phyloP scores from a whole-genome alignment of 2,888 invertebrate genomes.

The Limnephilus auricula region DNA sequence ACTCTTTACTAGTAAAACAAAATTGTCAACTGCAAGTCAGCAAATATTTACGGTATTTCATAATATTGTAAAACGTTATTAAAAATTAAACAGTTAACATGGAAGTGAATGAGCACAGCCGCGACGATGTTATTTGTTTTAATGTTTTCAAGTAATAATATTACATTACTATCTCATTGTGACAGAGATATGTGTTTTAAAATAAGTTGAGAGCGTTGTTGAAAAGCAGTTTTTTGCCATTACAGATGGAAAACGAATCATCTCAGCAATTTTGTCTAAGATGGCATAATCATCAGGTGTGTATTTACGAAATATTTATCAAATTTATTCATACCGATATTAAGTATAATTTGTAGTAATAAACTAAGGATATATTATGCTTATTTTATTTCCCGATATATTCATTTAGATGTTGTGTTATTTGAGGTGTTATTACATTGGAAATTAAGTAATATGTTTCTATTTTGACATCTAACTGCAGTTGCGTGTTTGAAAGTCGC shows the following conservation, averaged over 20 bases:
- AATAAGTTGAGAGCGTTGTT: slow-evolving; percentile 34
- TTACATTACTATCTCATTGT: slow-evolving; percentile 55
- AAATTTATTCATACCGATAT: not conserved
- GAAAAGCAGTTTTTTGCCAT: slow-evolving; percentile 64
- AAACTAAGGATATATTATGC: too few species aligned
- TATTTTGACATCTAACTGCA: not conserved
- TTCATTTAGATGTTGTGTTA: not conserved
- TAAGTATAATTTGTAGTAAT: not conserved
- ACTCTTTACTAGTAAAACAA: slow-evolving; percentile 58
- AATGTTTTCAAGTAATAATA: slow-evolving; percentile 57
- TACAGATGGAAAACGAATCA: slow-evolving; percentile 79
- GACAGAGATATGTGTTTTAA: slow-evolving; percentile 59
- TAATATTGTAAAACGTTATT: slow-evolving; percentile 44
- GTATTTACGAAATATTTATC: slow-evolving; percentile 68
- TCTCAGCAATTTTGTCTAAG: slow-evolving; percentile 89
- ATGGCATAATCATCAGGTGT: slow-evolving; percentile 91
- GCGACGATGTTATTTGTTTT: slow-evolving; percentile 43
- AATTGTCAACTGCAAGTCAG: slow-evolving; percentile 56
- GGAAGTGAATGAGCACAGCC: slow-evolving; percentile 22
- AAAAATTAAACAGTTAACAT: slow-evolving; percentile 36
- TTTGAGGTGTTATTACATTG: not conserved
- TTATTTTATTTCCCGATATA: not conserved
- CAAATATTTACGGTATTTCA: slow-evolving; percentile 59
- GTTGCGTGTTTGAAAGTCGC: slow-evolving; percentile 4
- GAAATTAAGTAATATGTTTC: not conserved